These are phyloP conservation scores for Prolemur simus DNA, from an alignment of 2,113 vertebrate genomes.

Conservation along the genomic window DNA sequence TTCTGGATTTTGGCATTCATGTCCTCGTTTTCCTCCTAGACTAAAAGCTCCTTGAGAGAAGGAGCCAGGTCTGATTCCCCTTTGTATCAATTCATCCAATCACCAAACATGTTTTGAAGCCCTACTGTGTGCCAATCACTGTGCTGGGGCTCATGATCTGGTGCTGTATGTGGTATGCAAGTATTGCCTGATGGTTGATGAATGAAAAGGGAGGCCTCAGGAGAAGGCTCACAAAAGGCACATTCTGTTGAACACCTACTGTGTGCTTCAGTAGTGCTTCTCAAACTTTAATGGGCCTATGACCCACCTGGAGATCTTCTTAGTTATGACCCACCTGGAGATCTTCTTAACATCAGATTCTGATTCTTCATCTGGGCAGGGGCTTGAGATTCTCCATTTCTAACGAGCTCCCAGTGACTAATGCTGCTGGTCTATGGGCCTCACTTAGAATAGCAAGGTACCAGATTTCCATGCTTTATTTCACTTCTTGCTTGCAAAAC, in stretches of 20 bases:
- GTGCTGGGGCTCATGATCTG: not conserved
- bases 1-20: not conserved
- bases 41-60: not conserved
- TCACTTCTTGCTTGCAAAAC: not conserved
- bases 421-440: not conserved
- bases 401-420: not conserved
- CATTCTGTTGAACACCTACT: not conserved
- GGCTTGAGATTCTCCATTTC: not conserved
- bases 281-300: not conserved
- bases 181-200: not conserved
- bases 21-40: not conserved
- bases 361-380: not conserved
- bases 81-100: not conserved
- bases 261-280: not conserved
- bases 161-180: not conserved
- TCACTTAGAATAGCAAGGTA: not conserved
- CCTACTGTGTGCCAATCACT: not conserved
- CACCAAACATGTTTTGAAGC: not conserved
- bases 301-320: not conserved
- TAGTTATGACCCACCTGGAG: no score
- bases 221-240: not conserved
- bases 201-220: not conserved
- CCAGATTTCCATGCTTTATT: accelerated
- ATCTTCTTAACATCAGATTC: not conserved
- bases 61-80: not conserved